phyloP scores from a whole-genome alignment of 2,113 vertebrate genomes.

The Ochotona princeps region DNA sequence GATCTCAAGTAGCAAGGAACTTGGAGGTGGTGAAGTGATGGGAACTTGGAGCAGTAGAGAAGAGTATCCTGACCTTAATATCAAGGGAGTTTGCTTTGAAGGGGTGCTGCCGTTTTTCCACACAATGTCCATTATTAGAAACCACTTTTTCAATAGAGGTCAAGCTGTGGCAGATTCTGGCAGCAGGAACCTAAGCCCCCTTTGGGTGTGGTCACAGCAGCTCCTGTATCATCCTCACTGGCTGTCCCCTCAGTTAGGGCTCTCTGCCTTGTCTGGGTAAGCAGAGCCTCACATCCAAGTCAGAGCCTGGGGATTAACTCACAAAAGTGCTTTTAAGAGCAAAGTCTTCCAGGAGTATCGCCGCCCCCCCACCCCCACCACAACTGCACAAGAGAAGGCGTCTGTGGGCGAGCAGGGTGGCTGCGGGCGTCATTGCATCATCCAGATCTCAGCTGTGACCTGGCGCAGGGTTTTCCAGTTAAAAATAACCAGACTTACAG shows the following conservation, averaged over 20 bases:
- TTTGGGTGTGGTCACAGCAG: too few relatives aligned
- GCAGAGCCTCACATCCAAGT: constrained; percentile 43
- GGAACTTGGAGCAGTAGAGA: background rate
- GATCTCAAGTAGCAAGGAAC: background rate
- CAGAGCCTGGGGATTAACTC: constrained; percentile 63
- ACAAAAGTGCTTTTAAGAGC: constrained; percentile 66
- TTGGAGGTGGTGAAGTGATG: background rate
- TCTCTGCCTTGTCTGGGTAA: background rate
- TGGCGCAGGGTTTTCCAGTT: constrained; percentile 74
- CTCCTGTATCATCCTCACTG: background rate
- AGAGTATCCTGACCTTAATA: background rate
- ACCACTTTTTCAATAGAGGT: constrained; percentile 1
- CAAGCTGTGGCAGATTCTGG: background rate
- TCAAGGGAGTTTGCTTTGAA: background rate
- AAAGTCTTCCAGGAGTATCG: constrained; percentile 69
- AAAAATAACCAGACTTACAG: constrained; percentile 64
- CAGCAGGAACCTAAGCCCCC: too few relatives aligned
- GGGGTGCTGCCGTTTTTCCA: background rate
- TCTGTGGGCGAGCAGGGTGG: constrained; percentile 74
- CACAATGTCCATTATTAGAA: background rate
- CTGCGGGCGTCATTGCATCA: constrained; percentile 78
- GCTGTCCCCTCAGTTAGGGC: background rate
- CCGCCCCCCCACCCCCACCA: too few relatives aligned
- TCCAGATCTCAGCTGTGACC: constrained; percentile 81
- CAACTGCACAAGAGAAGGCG: constrained; percentile 70